Evolutionary conservation across 1,140 invertebrate genomes (phyloP).

Genomic region (Caenorhabditis briggsae): DNA sequence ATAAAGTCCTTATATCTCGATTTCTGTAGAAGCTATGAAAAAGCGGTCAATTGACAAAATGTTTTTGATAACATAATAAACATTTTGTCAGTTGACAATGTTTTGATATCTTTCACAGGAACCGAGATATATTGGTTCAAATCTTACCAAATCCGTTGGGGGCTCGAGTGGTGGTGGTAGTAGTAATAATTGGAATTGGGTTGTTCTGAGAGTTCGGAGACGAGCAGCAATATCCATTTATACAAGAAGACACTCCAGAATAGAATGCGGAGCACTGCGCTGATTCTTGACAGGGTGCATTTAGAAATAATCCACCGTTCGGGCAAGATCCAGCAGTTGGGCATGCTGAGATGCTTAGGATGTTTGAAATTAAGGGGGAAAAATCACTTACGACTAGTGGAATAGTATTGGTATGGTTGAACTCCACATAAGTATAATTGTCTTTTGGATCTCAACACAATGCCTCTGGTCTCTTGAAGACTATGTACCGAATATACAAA

Average conservation of each 20-base stretch:
- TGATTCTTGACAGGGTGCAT: slow-evolving; percentile 53
- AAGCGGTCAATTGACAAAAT: no score
- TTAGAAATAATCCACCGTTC: slow-evolving; percentile 68
- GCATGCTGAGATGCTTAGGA: slow-evolving; percentile 61
- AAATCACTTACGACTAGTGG: slow-evolving; percentile 35
- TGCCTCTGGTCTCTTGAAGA: neutral
- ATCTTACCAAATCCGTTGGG: slow-evolving; percentile 37
- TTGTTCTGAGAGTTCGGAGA: slow-evolving; percentile 17
- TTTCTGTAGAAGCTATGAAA: no score
- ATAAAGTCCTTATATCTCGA: neutral
- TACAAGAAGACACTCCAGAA: slow-evolving; percentile 59
- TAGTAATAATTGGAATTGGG: slow-evolving; percentile 9
- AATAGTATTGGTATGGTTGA: slow-evolving; percentile 53
- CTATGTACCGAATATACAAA: neutral
- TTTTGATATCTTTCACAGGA: no score
- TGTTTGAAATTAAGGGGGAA: neutral
- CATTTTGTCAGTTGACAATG: no score
- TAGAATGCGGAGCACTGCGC: slow-evolving; percentile 57
- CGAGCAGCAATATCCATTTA: slow-evolving; percentile 60
- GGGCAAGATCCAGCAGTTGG: slow-evolving; percentile 56
- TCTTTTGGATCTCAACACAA: neutral
- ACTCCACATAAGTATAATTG: slow-evolving; percentile 36
- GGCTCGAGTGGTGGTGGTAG: slow-evolving; percentile 46
- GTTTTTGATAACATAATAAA: no score
- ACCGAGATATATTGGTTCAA: neutral